These are phyloP conservation scores for Halocynthia aurantium DNA, from an alignment of 23 tunicate species.

Conservation along the genomic window DNA sequence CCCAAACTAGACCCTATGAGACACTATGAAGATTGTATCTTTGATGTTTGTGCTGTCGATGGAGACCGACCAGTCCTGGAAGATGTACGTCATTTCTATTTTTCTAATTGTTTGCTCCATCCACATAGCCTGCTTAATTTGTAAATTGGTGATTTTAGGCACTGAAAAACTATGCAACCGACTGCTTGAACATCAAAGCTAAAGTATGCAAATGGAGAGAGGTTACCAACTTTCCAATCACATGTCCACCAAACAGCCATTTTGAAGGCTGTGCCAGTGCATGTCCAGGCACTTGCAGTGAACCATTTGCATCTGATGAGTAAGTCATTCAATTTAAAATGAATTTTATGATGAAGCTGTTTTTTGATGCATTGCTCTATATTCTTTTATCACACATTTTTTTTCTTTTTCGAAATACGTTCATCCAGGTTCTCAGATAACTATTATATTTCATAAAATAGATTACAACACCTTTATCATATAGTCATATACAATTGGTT, in stretches of 20 bases:
- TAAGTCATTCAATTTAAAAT: no score
- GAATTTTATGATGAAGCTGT: background rate
- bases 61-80: slow-evolving; percentile 35
- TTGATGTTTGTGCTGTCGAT: slow-evolving; percentile 40
- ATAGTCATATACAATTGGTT: background rate
- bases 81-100: slow-evolving; percentile 16
- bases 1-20: slow-evolving; percentile 26
- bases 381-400: no score
- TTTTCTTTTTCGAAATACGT: no score
- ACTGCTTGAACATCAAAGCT: slow-evolving; percentile 30
- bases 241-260: slow-evolving; percentile 36
- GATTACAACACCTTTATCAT: no score
- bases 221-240: slow-evolving; percentile 23
- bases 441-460: no score
- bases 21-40: slow-evolving; percentile 35
- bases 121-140: background rate
- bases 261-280: slow-evolving; percentile 38
- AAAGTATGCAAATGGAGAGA: slow-evolving; percentile 38
- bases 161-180: slow-evolving; percentile 31
- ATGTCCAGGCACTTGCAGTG: slow-evolving; percentile 41
- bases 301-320: slow-evolving; percentile 38
- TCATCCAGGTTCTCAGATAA: no score
- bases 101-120: background rate
- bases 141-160: slow-evolving; percentile 17
- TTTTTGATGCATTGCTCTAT: no score